A percentile compares a stretch with the other conserved stretches of the same genome.
Conservation (phyloP, 2,888 invertebrate species). For the Subacronicta megacephala region DNA sequence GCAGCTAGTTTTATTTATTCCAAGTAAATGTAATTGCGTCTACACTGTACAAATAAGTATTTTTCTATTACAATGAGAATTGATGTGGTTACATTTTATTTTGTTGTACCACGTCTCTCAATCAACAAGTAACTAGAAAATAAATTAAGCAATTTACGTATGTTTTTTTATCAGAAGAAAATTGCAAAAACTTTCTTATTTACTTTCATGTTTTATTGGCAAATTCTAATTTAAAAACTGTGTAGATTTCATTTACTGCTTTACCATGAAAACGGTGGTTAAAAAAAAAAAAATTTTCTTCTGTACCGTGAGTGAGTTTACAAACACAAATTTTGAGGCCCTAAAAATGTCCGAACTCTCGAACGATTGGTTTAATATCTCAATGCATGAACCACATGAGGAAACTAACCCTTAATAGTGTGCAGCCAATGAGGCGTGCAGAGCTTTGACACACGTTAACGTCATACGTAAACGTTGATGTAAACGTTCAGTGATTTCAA, state of each 20-base stretch:
- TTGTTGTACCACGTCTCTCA: conserved; percentile 2
- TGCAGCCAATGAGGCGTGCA: conserved; percentile 44
- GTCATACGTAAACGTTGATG: conserved; percentile 35
- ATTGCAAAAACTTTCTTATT: conserved; percentile 5
- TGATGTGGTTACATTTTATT: conserved; percentile 27
- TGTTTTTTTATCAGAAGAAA: neutral
- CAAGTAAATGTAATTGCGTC: conserved; percentile 11
- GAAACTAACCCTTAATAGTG: conserved; percentile 32
- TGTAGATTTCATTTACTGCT: no score
- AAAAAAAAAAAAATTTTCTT: no score
- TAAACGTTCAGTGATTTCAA: conserved; percentile 36
- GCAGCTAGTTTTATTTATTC: conserved; percentile 25
- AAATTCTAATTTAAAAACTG: neutral
- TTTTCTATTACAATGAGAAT: conserved; percentile 26
- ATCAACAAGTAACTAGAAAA: conserved; percentile 12
- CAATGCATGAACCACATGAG: no score
- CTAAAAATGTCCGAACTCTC: no score
- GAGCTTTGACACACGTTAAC: conserved; percentile 43
- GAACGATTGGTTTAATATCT: no score
- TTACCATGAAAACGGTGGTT: no score
- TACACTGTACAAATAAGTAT: conserved; percentile 17
- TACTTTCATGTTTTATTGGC: neutral
- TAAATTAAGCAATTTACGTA: conserved; percentile 16
- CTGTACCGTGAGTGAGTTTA: no score
- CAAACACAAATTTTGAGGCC: no score